Percentiles rank a stretch among this genome's conserved stretches.
Evolutionary conservation across 1,140 invertebrate species (phyloP).

Genomic region (Drosophila persimilis): DNA sequence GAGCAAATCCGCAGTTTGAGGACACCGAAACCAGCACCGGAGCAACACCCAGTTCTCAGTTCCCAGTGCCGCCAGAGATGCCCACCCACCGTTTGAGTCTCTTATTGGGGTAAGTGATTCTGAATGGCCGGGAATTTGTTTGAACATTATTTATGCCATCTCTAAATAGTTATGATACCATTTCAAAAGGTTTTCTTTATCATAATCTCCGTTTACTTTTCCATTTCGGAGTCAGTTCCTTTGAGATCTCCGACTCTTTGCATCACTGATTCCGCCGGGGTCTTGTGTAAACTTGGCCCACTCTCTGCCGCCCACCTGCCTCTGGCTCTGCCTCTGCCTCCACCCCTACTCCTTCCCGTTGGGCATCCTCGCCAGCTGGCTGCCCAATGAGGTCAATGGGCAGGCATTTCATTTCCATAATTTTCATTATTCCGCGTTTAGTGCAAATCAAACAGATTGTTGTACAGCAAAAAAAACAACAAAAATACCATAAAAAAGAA

Average conservation of each 20-base stretch:
- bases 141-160: no score
- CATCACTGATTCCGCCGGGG: conserved; percentile 12
- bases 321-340: no score
- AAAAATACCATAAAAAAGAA: background rate
- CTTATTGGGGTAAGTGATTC: background rate
- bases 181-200: background rate
- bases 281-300: conserved; percentile 19
- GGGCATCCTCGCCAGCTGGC: conserved; percentile 39
- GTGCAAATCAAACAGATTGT: conserved; percentile 77
- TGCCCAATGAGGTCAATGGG: conserved; percentile 78
- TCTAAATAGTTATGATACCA: no score
- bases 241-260: no score
- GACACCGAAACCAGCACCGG: background rate
- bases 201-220: background rate
- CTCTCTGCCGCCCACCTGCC: no score
- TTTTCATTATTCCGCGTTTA: conserved; percentile 73
- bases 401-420: conserved; percentile 65
- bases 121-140: background rate
- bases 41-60: no score
- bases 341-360: background rate
- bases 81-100: background rate
- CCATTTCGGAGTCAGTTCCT: background rate
- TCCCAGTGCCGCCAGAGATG: conserved; percentile 13
- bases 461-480: conserved; percentile 6
- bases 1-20: conserved; percentile 37